phyloP scores from a whole-genome alignment of 2,113 vertebrate genomes.

The Oxygymnocypris stewartii region DNA sequence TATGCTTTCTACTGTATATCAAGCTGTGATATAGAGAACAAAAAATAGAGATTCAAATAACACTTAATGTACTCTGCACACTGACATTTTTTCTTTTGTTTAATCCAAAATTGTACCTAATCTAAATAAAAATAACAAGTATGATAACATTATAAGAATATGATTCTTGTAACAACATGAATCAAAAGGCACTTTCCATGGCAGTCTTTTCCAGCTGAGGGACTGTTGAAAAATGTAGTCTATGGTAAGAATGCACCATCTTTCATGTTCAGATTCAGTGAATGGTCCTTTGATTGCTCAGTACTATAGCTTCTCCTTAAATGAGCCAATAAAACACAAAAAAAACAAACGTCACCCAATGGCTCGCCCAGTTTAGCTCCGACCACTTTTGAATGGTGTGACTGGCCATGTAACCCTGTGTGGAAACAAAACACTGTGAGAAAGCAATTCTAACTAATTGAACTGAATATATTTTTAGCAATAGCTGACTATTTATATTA shows the following conservation, averaged over 20 bases:
- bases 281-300: background rate
- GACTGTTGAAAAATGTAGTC: background rate
- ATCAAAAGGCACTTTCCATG: constrained; percentile 27
- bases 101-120: background rate
- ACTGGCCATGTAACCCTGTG: constrained; percentile 81
- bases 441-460: background rate
- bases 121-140: background rate
- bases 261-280: background rate
- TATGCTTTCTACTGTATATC: background rate
- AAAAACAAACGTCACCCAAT: constrained; percentile 83
- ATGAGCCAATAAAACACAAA: constrained; percentile 87
- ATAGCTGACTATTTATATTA: background rate
- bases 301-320: constrained; percentile 27
- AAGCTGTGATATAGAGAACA: background rate
- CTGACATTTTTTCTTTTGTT: background rate
- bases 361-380: constrained; percentile 87
- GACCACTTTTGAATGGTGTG: constrained; percentile 90
- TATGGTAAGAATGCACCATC: no score
- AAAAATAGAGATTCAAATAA: background rate
- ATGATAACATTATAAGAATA: constrained; percentile 4
- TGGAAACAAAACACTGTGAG: constrained; percentile 17
- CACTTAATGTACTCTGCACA: background rate
- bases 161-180: background rate
- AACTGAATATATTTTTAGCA: background rate
- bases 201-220: background rate